These are phyloP conservation scores for Dryomyza anilis DNA, from an alignment of 2,888 invertebrate species.

Conservation along the genomic window DNA sequence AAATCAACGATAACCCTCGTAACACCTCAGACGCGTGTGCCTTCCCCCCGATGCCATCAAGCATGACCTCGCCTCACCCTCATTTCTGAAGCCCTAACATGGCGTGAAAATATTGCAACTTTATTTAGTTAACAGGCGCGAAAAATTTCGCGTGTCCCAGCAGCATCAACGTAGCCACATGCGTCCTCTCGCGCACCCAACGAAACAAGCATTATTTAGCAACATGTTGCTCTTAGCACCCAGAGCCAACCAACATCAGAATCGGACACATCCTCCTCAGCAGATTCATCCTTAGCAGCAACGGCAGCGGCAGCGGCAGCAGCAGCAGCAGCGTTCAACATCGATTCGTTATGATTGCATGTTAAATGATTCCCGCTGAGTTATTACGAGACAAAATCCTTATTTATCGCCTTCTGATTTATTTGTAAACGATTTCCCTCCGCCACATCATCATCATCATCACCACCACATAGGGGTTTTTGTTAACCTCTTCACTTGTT, in stretches of 20 bases:
- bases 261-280: conserved; percentile 38
- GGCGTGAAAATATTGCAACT: conserved; percentile 41
- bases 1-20: no score
- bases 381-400: conserved; percentile 62
- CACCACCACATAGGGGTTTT: background rate
- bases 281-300: background rate
- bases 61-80: no score
- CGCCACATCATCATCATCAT: background rate
- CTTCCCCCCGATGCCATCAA: no score
- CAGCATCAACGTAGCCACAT: background rate
- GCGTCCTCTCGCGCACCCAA: conserved; percentile 22
- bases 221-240: background rate
- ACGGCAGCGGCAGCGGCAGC: background rate
- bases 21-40: no score
- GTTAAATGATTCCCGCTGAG: conserved; percentile 61
- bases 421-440: conserved; percentile 56
- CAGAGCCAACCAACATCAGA: background rate
- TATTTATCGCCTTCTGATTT: conserved; percentile 62
- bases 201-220: conserved; percentile 9
- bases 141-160: conserved; percentile 4
- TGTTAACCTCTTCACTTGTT: conserved; percentile 17
- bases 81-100: no score
- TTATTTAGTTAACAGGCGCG: conserved; percentile 40
- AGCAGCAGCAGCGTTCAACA: conserved; percentile 51
- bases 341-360: conserved; percentile 60